A percentile compares a stretch with the other conserved stretches of the same genome.
These are phyloP conservation scores for Neostethus bicornis DNA, from an alignment of 2,797 vertebrate genomes.

Conservation along the genomic window DNA sequence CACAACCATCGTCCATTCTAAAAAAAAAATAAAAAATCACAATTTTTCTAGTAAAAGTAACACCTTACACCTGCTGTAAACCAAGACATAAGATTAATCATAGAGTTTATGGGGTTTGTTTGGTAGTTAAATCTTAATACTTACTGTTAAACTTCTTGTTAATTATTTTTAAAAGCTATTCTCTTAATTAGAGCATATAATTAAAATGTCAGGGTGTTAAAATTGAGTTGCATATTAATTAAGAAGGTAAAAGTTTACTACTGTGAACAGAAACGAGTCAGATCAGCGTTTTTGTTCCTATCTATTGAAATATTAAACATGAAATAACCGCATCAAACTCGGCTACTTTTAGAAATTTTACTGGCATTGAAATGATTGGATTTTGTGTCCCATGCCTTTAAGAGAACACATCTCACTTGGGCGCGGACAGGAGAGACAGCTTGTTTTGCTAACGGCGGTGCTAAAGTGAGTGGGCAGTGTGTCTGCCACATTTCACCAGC, in stretches of 20 bases:
- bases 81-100: conserved; percentile 19
- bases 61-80: conserved; percentile 12
- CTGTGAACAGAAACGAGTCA: background rate
- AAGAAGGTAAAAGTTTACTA: conserved; percentile 2
- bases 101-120: conserved; percentile 19
- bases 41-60: conserved; percentile 28
- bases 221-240: background rate
- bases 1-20: conserved; percentile 7
- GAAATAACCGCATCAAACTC: conserved; percentile 1
- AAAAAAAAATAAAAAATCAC: conserved; percentile 19
- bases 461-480: conserved; percentile 12
- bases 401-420: conserved; percentile 3
- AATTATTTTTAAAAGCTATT: conserved; percentile 7
- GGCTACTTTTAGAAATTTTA: background rate
- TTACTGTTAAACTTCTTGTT: conserved; percentile 14
- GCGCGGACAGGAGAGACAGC: background rate
- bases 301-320: background rate
- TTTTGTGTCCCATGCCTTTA: background rate
- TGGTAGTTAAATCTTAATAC: background rate
- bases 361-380: background rate
- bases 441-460: conserved; percentile 1
- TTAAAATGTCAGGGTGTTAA: conserved; percentile 1
- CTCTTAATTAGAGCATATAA: conserved; percentile 12
- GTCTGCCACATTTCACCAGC: conserved; percentile 13
- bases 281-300: background rate